Base-by-base conservation (phyloP, 2,797 vertebrate genomes). In the Buceros bicornis region DNA sequence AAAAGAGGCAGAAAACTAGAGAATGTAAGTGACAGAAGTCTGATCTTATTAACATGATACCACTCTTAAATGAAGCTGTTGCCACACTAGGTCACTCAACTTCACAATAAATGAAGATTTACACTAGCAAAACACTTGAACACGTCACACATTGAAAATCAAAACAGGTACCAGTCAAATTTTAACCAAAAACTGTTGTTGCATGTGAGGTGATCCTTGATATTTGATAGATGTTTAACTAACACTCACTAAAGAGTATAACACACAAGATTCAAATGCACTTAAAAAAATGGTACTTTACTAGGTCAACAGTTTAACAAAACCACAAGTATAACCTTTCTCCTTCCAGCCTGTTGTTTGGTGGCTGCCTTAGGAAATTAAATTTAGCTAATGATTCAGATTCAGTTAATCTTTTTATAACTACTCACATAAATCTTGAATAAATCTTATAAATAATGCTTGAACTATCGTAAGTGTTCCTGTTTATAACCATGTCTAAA, bases 321-420 rank as follows among this genome's bases (percentile, higher is more conserved):
- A 79, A 84, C 47, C 18, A 69, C 35, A 89, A 72, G 62, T 8
- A 31, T 22, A 82, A 73, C 35, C 50, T 87, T 25, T 56, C 70
- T 70, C 51, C 40, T 73, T 87, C 47, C 70, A 87, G 29, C 48
- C 87, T 92, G 57, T 81, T 84, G 18, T 37, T 35, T 66, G 40
- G 35, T 85, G 48, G 57, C 53, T 85, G 54, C 51, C 58, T 82
- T 85, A 73, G 33, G 37, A 92, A 81, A 92, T 0, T 3, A 26
- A 69, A 77, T 85, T 87, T 77, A 82, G 37, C 53, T 89, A 90
- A 87, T 87, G 61, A 93, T 67, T 80, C 71, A 43, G 24, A 93
- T 67, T 80, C 71, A 43, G 24, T 89, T 70, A 89, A 93, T 85
- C 67, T 79, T 92, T 91, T 91, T 65, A 54, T 69, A 89, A 91